Evolutionary conservation across 2,113 vertebrate genomes (phyloP).

Genomic region (Sapayoa aenigma): DNA sequence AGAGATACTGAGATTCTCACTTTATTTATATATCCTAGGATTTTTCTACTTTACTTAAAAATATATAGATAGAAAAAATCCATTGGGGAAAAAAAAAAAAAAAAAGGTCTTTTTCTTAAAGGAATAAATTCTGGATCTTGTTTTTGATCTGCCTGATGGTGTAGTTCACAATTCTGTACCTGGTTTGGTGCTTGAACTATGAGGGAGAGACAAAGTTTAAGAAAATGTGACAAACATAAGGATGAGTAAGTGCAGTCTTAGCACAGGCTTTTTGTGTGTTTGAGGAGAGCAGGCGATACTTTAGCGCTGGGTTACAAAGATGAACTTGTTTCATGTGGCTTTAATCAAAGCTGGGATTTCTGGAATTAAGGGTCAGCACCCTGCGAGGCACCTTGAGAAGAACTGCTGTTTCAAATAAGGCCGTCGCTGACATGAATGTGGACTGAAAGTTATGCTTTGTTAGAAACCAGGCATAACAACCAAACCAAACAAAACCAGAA

Average conservation of each 20-base stretch:
- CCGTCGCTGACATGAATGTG: constrained; percentile 32
- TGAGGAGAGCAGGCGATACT: background rate
- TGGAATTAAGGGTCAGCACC: constrained; percentile 41
- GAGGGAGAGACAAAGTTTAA: background rate
- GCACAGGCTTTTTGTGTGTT: background rate
- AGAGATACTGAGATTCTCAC: background rate
- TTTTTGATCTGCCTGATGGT: background rate
- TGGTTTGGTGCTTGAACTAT: background rate
- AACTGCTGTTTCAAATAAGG: constrained; percentile 53
- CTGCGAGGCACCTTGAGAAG: constrained; percentile 47
- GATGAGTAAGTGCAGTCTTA: background rate
- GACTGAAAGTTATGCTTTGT: constrained; percentile 29
- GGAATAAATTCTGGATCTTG: background rate
- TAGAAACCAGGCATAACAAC: constrained; percentile 54
- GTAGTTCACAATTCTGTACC: background rate
- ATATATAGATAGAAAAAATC: background rate
- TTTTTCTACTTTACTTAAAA: background rate
- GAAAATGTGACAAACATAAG: background rate
- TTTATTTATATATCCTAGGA: background rate
- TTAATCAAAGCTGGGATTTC: constrained; percentile 48
- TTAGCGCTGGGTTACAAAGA: background rate
- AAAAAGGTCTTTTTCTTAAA: background rate
- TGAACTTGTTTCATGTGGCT: constrained; percentile 58
- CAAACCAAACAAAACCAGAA: constrained; percentile 33
- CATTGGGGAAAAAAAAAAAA: background rate